These are phyloP conservation scores for Ptilonorhynchus violaceus DNA, from an alignment of 2,113 vertebrate genomes.

Conservation along the genomic window DNA sequence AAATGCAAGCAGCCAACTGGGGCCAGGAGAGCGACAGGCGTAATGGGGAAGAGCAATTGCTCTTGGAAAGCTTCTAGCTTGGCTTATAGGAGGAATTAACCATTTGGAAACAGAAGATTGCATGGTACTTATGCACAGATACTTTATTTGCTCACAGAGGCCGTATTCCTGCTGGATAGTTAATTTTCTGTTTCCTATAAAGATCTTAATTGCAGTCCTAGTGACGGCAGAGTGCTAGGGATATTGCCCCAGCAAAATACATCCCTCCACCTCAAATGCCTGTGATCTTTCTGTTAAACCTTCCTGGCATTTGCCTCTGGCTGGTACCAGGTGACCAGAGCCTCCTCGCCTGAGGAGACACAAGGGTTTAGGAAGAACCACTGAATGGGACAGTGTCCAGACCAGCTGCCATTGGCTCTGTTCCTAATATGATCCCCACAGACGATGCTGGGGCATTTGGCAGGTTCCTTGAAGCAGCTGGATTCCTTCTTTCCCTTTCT, in stretches of 20 bases:
- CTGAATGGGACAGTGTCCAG: neutral
- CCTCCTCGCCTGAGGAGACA: neutral
- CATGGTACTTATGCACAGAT: neutral
- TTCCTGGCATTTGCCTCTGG: neutral
- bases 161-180: neutral
- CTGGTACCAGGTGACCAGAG: neutral
- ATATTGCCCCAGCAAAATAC: neutral
- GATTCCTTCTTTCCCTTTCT: slow-evolving; percentile 17
- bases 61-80: slow-evolving; percentile 36
- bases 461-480: neutral
- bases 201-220: neutral
- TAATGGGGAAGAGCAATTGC: slow-evolving; percentile 27
- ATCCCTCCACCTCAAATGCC: neutral
- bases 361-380: neutral
- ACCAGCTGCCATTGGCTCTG: neutral
- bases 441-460: neutral
- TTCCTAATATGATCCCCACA: neutral
- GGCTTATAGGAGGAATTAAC: neutral
- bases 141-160: neutral
- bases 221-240: neutral
- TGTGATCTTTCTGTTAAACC: neutral
- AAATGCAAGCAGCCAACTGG: neutral
- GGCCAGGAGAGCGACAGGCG: neutral
- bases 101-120: neutral
- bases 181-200: neutral